Evolutionary conservation across 2,888 invertebrate species (phyloP).

Genomic region (Neocrepidodera transversa): DNA sequence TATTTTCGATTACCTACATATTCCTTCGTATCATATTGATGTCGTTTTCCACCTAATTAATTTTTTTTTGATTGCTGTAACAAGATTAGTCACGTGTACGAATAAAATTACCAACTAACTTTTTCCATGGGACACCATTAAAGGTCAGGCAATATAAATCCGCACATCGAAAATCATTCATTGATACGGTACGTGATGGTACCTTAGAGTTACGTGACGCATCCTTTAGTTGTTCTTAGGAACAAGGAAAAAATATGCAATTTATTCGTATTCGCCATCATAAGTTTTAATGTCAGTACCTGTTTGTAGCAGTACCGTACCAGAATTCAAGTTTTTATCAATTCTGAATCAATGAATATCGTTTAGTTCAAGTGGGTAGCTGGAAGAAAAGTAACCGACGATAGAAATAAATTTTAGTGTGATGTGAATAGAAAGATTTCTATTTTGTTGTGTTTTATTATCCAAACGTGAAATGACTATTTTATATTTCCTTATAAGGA

Average conservation of each 20-base stretch:
- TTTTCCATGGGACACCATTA: background rate
- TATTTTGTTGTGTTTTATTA: too few relatives aligned
- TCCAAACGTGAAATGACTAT: too few relatives aligned
- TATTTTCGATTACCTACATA: too few relatives aligned
- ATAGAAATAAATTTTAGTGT: background rate
- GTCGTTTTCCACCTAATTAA: too few relatives aligned
- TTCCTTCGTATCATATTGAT: too few relatives aligned
- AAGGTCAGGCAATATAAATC: background rate
- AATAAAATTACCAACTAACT: too few relatives aligned
- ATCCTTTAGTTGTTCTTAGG: conserved; percentile 8
- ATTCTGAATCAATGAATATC: conserved; percentile 11
- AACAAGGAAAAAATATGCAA: conserved; percentile 7
- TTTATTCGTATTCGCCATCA: conserved; percentile 21
- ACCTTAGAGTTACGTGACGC: conserved; percentile 12
- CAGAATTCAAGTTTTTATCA: conserved; percentile 13
- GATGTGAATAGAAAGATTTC: background rate
- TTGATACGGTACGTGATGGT: conserved; percentile 9
- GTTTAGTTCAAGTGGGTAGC: conserved; percentile 5
- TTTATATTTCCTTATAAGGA: too few relatives aligned
- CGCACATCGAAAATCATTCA: background rate
- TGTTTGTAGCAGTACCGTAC: conserved; percentile 2
- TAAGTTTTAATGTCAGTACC: conserved; percentile 10
- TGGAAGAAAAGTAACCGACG: background rate
- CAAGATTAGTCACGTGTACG: too few relatives aligned
- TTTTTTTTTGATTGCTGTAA: too few relatives aligned